Base-by-base conservation (phyloP, 2,113 vertebrate species). In the Alces alces region DNA sequence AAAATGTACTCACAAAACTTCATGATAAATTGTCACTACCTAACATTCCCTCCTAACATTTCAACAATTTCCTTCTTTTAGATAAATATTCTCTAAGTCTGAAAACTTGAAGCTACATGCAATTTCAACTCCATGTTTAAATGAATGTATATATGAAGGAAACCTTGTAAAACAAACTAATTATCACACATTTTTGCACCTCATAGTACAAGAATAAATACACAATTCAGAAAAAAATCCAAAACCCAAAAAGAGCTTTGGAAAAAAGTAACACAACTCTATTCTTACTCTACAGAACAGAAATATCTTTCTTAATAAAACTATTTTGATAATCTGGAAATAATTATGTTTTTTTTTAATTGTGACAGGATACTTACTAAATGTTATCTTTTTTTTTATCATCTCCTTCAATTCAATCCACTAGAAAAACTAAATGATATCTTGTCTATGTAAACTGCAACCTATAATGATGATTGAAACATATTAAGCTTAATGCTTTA, bases 191-290 rank as follows among this genome's bases (percentile, higher is more conserved):
- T 30, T 54, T 55, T 89, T 86, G 6, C 2, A 1, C 4, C 28
- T 39, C 27, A 76, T 39, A 6, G 6, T 33, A 58, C 30, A 93
- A 70, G 2, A 92, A 70, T 28, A 86, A 78, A 54, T 21, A 80
- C 11, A 33, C 7, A 91, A 79, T 50, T 70, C n/a, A 28, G 17
- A 25, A 57, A 52, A 57, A 21, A 83, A 78, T 19, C 4, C 36
- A 84, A 88, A 86, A 57, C 82, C 0, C 14, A 54, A 70, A 92
- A 3, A 3, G 1, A 87, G 3, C 36, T 70, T 55, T 45, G 19
- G 7, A 2, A 3, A 45, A 70, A 55, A 58, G 0, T 80, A 39
- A 64, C 0, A 0, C 23, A 64, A 60, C 73, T 79, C 4, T 8
- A 89, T 36, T 86, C 50, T 66, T 92, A 90, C 5, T 58, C 6